These are phyloP conservation scores for Cryptophagus acutangulus DNA, from an alignment of 2,888 invertebrate species.

Conservation along the genomic window DNA sequence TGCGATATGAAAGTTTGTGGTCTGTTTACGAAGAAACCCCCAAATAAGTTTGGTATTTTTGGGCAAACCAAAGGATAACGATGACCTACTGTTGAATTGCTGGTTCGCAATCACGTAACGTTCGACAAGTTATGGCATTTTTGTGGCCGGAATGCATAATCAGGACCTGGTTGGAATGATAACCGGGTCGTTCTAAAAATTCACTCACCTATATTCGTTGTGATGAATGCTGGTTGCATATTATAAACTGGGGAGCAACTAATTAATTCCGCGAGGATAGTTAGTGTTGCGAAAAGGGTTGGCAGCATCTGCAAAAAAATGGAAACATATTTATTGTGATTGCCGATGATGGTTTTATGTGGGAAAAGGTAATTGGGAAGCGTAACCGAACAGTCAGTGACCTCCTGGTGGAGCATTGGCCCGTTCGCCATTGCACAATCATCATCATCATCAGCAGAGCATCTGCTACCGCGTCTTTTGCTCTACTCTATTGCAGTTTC, in stretches of 20 bases:
- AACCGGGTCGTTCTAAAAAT: neutral
- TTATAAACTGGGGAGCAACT: constrained; percentile 46
- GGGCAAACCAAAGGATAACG: no score
- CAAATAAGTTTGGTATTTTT: no score
- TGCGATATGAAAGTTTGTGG: no score
- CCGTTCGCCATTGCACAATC: constrained; percentile 13
- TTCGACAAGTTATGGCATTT: no score
- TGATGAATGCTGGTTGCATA: constrained; percentile 48
- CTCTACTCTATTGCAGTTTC: constrained; percentile 4
- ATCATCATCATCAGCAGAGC: constrained; percentile 4
- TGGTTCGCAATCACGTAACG: no score
- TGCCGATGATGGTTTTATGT: constrained; percentile 1
- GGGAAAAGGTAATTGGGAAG: constrained; percentile 16
- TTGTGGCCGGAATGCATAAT: no score
- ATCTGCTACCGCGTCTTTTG: constrained; percentile 4
- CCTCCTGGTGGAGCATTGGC: constrained; percentile 29
- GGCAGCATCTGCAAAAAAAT: constrained; percentile 43
- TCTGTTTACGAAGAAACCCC: no score
- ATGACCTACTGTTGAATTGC: no score
- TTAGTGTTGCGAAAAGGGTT: constrained; percentile 42
- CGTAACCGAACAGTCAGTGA: constrained; percentile 27
- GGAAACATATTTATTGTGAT: neutral
- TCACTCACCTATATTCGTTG: constrained; percentile 45
- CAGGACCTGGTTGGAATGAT: no score
- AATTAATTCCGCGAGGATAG: constrained; percentile 41